These are phyloP conservation scores for Esperia sulphurella DNA, from an alignment of 2,888 invertebrate genomes.

Conservation along the genomic window DNA sequence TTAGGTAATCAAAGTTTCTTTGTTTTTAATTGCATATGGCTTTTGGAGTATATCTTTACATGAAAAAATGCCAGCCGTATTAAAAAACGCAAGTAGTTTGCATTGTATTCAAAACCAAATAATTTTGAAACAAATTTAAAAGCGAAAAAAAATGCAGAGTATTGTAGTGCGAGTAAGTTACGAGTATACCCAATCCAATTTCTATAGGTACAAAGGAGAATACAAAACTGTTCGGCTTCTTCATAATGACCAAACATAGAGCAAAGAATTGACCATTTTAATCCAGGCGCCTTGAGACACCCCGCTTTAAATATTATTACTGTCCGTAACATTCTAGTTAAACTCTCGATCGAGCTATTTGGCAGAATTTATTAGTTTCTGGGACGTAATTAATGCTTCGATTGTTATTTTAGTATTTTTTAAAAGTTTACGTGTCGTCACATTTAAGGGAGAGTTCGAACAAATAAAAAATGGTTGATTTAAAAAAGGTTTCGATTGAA, in stretches of 20 bases:
- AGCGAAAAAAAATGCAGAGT: no score
- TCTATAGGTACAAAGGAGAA: no score
- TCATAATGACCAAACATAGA: slow-evolving; percentile 9
- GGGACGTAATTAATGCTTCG: slow-evolving; percentile 39
- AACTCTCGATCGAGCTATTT: slow-evolving; percentile 12
- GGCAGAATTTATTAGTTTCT: slow-evolving; percentile 6
- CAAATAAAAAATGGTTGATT: no score
- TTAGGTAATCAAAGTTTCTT: no score
- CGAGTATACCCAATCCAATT: no score
- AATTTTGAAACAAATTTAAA: background rate
- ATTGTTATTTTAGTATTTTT: background rate
- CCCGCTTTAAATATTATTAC: slow-evolving; percentile 19
- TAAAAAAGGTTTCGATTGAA: no score
- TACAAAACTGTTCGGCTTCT: no score
- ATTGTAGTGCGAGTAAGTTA: no score
- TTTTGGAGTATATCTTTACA: no score
- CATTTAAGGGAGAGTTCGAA: no score
- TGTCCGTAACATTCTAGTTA: slow-evolving; percentile 17
- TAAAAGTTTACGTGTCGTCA: background rate
- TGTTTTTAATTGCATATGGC: no score
- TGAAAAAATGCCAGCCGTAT: no score
- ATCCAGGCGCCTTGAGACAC: background rate
- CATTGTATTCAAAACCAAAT: background rate
- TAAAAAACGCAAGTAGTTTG: background rate
- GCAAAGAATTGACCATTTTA: background rate